Percentiles rank a stretch among this genome's conserved stretches.
Evolutionary conservation across 2,888 invertebrate species (phyloP).

Genomic region (Chymomyza caudatula): DNA sequence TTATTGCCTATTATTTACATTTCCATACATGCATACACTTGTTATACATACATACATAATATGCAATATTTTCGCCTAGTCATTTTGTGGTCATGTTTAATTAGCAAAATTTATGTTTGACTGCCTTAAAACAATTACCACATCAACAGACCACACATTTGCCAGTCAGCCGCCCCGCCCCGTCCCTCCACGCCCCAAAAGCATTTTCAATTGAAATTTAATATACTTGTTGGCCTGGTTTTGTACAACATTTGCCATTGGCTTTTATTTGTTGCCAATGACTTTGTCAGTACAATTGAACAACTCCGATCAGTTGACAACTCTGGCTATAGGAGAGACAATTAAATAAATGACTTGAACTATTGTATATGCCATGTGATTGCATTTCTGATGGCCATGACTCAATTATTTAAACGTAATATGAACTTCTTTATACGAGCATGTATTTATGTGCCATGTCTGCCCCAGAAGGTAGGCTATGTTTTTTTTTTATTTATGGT

Average conservation of each 20-base stretch:
- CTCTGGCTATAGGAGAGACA: constrained; percentile 18
- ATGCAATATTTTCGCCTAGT: constrained; percentile 38
- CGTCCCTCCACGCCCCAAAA: neutral
- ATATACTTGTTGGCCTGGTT: constrained; percentile 20
- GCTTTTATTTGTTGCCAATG: constrained; percentile 4
- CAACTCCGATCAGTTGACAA: constrained; percentile 5
- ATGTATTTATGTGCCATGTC: neutral
- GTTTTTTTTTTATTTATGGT: constrained; percentile 63
- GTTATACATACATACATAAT: constrained; percentile 32
- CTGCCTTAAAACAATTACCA: constrained; percentile 63
- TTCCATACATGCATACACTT: constrained; percentile 23
- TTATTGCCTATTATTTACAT: constrained; percentile 55
- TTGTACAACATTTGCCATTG: constrained; percentile 9
- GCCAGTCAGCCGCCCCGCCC: neutral
- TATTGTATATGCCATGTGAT: constrained; percentile 8
- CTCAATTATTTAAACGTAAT: constrained; percentile 41
- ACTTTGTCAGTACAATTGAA: constrained; percentile 1
- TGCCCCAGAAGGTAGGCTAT: constrained; percentile 1
- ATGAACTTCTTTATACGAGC: constrained; percentile 23
- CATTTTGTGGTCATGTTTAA: constrained; percentile 62
- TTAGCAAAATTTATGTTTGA: constrained; percentile 62
- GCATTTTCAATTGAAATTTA: constrained; percentile 25
- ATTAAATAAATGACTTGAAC: constrained; percentile 54
- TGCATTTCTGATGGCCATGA: constrained; percentile 7
- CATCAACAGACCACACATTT: constrained; percentile 4